Base-by-base conservation (phyloP, 1,140 invertebrate genomes). In the Phortica variegata region DNA sequence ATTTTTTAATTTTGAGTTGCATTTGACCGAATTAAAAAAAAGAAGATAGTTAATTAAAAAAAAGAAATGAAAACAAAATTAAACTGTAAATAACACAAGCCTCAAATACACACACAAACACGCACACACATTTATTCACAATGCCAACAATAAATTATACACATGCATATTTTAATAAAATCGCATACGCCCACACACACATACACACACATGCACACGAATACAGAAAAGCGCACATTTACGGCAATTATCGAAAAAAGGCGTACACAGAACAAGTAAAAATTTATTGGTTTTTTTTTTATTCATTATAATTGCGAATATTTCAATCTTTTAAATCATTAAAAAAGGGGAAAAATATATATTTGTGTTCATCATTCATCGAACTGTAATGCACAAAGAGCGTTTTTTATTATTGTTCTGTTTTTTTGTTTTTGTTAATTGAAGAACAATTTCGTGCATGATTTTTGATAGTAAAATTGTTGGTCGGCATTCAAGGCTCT, bases 81-180 rank as follows among this genome's bases (percentile, higher is more conserved):
- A 9, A 34, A 34, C 9, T 34, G 63, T 68, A 68, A 68, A 66
- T 63, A 66, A 58, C 56, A 66, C 59, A 51, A 34, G 43, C 50
- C 34, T 23, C 21, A 21, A 47, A 29, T 3, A 48, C 10, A 45
- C 23, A 32, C 10, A 20, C 44, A 58, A 39, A 43, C 41, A 58
- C 53, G 53, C 47, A 52, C 49, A 47, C 56, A 55, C 50, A 31
- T 10, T 23, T 31, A 60, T 50, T 45, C 40, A 37, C 15, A 43
- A 34, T 9, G 34, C 17, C 26, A 43, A 39, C 33, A 21, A n/a
- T 18, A 15, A 47, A 19, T 40, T 32, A 42, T 15, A 43, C 36
- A 23, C 36, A 20, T 36, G 17, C 10, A 52, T 32, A 26, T 10
- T 26, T 26, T 6, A 26, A 26, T 26, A 26, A 5, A 26, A 26